Evolutionary conservation across 2,797 vertebrate species (phyloP), one percentile per base, ranked within the genome.

Genomic region (Hyperoplus lanceolatus): DNA sequence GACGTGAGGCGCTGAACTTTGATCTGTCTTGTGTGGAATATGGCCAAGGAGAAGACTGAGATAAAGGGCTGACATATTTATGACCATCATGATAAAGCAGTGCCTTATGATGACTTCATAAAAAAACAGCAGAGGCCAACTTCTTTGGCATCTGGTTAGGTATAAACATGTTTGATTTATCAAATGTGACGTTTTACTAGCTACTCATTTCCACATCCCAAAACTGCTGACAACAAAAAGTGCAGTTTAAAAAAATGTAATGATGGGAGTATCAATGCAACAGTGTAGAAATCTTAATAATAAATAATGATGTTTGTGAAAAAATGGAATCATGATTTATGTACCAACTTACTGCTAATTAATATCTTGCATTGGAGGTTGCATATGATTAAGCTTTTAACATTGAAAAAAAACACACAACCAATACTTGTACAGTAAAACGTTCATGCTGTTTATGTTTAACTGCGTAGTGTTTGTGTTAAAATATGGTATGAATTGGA

Each of bases 91-190:
- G 49, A 80, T 70, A 56, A 68, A 85, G 63, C 72, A 65, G 83
- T 86, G 87, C 83, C 85, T 89, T 86, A 77, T 69, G 38, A 67
- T 59, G 67, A 76, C 68, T 74, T 74, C 16, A 67, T 64, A 39
- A 75, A 80, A 71, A 48, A 18, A 70, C 42, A 62, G 50, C 60
- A 73, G 36, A 69, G 5, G 50, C 46, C 8, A 53, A 70, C 68
- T 61, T 64, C 60, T 69, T 56, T 66, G 56, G 56, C 65, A 73
- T 65, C 48, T 36, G 57, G 10, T 59, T 43, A 21, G 49, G 43
- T 16, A 5, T 16, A 8, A 70, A 38, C 21, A 36, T 18, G 39
- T 51, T 15, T 74, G 42, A 73, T 61, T 68, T 18, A 63, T 62
- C 21, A 51, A 66, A 21, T 57, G n/a, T 4, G 13, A 57, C 21